These are phyloP conservation scores for Synergus laeviventris DNA, from an alignment of 2,888 invertebrate species.

Conservation along the genomic window DNA sequence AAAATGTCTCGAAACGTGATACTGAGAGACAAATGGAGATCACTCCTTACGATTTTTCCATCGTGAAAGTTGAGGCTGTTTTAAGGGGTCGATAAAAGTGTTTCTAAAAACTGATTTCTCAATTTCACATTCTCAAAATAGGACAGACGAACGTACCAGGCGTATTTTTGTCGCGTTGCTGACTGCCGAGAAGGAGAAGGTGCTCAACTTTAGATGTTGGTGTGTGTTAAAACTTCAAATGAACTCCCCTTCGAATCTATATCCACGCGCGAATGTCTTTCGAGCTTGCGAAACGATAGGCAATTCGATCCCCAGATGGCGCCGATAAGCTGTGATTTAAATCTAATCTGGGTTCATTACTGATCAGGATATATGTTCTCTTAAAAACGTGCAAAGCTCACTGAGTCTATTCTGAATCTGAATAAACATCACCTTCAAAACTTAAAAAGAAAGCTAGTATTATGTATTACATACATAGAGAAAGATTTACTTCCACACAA, in stretches of 20 bases:
- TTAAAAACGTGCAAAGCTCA: not conserved
- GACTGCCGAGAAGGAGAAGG: slow-evolving; percentile 35
- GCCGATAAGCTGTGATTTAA: slow-evolving; percentile 16
- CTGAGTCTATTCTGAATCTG: slow-evolving; percentile 7
- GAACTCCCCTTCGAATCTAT: slow-evolving; percentile 30
- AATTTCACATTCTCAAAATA: slow-evolving; percentile 54
- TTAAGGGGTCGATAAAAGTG: slow-evolving; percentile 43
- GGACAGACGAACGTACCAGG: slow-evolving; percentile 43
- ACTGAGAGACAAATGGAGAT: not conserved
- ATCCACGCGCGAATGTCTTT: slow-evolving; percentile 27
- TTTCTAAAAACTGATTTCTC: slow-evolving; percentile 53
- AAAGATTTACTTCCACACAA: not conserved
- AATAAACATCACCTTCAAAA: not conserved
- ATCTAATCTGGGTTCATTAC: slow-evolving; percentile 12
- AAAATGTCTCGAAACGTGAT: not conserved
- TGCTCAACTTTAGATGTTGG: slow-evolving; percentile 25
- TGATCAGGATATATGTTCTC: not conserved
- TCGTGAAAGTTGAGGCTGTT: slow-evolving; percentile 43
- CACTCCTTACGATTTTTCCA: slow-evolving; percentile 26
- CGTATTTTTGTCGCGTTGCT: slow-evolving; percentile 52
- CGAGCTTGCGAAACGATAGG: slow-evolving; percentile 20
- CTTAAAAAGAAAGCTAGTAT: not conserved
- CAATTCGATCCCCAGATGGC: slow-evolving; percentile 26
- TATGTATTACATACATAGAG: not conserved
- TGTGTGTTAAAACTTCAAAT: slow-evolving; percentile 30